Percentiles rank a stretch among this genome's conserved stretches.
Conservation (phyloP, 2,113 vertebrate genomes). For the Cyanoderma ruficeps region DNA sequence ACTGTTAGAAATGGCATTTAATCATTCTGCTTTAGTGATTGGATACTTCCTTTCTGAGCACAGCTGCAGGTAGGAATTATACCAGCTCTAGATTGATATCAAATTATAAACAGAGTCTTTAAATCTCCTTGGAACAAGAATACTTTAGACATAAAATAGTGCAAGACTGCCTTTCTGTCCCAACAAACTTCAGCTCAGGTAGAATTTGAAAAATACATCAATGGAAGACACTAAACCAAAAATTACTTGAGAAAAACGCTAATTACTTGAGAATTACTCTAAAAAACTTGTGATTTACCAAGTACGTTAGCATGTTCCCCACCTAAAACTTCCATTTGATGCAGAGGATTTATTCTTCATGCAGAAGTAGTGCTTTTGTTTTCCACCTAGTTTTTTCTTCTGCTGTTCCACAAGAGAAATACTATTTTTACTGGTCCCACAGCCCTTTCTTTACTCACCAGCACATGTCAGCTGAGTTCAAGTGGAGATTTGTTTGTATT, state of each 20-base stretch:
- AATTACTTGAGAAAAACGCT: background rate
- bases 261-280: background rate
- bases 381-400: background rate
- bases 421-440: background rate
- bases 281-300: background rate
- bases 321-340: background rate
- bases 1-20: background rate
- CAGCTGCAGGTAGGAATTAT: background rate
- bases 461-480: background rate
- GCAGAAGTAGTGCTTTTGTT: background rate
- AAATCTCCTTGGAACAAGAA: background rate
- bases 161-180: background rate
- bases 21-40: background rate
- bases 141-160: background rate
- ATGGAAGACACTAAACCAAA: background rate
- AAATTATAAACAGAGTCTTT: background rate
- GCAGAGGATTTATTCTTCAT: background rate
- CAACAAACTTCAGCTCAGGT: background rate
- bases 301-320: background rate
- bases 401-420: background rate
- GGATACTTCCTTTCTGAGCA: background rate
- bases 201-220: constrained; percentile 29
- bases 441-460: background rate
- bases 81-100: background rate
- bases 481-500: background rate